phyloP scores from a whole-genome alignment of 2,113 vertebrate genomes.

The Amia ocellicauda region DNA sequence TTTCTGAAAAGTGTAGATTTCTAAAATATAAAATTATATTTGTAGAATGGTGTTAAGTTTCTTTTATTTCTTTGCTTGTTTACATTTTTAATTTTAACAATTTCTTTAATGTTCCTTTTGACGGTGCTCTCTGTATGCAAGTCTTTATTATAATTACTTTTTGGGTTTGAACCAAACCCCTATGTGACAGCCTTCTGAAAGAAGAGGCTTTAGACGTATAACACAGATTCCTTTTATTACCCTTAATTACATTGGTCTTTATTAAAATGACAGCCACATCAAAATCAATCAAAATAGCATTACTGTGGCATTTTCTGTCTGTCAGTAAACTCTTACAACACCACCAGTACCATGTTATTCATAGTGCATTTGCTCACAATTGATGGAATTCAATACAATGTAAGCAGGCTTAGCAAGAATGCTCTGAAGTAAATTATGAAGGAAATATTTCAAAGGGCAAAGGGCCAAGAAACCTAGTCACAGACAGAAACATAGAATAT shows the following conservation, averaged over 20 bases:
- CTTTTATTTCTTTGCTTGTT: no score
- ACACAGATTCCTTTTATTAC: no score
- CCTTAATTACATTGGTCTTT: no score
- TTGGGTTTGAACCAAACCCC: no score
- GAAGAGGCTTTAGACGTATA: no score
- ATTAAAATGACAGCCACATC: no score
- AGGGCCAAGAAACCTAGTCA: conserved; percentile 31
- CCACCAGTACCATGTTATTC: background rate
- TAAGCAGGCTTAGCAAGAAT: conserved; percentile 5
- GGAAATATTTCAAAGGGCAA: conserved; percentile 2
- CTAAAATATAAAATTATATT: no score
- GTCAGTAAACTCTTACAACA: background rate
- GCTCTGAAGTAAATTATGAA: background rate
- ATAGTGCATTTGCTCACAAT: background rate
- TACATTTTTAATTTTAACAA: no score
- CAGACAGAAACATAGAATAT: conserved; percentile 18
- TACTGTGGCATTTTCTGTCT: background rate
- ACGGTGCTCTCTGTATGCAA: background rate
- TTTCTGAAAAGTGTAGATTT: no score
- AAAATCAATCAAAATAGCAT: background rate
- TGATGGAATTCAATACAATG: conserved; percentile 13
- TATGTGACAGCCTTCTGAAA: no score
- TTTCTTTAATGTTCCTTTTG: background rate
- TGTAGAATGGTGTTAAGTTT: no score
- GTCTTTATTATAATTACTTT: no score